These are phyloP conservation scores for Spheniscus humboldti DNA, from an alignment of 2,797 vertebrate species.

Conservation along the genomic window DNA sequence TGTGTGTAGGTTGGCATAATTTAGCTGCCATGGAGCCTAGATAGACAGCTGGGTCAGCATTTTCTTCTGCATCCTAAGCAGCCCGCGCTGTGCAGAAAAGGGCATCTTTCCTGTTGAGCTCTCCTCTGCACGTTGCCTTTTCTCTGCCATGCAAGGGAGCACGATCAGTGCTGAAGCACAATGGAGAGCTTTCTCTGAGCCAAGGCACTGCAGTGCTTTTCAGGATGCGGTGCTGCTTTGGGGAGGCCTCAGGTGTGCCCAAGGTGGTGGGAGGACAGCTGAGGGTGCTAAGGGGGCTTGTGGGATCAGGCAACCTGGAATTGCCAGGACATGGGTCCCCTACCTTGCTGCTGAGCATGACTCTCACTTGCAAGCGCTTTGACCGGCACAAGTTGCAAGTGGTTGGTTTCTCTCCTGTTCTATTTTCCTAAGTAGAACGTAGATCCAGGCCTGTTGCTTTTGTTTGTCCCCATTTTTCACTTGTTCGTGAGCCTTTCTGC, in stretches of 20 bases:
- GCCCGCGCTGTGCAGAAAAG: fast-evolving
- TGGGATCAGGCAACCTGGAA: background rate
- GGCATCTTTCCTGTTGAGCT: background rate
- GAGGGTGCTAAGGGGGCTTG: background rate
- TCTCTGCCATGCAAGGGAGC: fast-evolving
- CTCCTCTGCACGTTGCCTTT: background rate
- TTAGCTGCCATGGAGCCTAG: background rate
- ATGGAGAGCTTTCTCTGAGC: background rate
- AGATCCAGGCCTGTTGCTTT: background rate
- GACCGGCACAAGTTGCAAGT: background rate
- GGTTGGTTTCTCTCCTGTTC: background rate
- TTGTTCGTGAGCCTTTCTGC: background rate
- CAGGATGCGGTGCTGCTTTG: background rate
- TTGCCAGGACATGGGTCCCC: fast-evolving
- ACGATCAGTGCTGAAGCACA: background rate
- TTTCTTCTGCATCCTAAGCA: background rate
- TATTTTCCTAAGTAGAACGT: background rate
- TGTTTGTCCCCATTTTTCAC: fast-evolving
- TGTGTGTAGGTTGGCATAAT: background rate
- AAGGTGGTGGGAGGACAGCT: background rate
- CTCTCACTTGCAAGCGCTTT: background rate
- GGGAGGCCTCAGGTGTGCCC: background rate
- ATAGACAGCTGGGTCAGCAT: background rate
- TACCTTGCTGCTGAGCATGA: fast-evolving
- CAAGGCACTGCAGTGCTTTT: fast-evolving